Percentiles rank a stretch among this genome's conserved stretches.
phyloP scores from a whole-genome alignment of 2,888 invertebrate genomes.

The Leptopilina drosophilae region DNA sequence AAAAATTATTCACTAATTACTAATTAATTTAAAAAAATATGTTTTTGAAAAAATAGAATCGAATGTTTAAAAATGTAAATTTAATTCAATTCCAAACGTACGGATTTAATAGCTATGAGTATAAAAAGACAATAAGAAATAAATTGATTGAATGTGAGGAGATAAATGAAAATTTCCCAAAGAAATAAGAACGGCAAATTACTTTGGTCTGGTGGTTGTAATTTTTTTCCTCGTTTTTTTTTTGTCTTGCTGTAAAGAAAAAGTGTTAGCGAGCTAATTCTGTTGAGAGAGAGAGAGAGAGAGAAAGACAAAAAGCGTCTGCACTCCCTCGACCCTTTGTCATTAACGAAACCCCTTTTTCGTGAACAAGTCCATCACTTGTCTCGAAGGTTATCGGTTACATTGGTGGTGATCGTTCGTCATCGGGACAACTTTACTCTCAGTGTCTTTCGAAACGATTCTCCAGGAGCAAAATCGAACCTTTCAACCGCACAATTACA shows the following conservation, averaged over 20 bases:
- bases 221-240: neutral
- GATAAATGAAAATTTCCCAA: conserved; percentile 16
- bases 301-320: neutral
- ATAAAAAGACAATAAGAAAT: neutral
- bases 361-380: conserved; percentile 29
- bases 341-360: conserved; percentile 32
- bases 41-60: too few species aligned
- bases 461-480: neutral
- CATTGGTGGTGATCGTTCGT: conserved; percentile 24
- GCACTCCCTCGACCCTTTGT: conserved; percentile 11
- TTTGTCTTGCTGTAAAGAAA: neutral
- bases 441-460: neutral
- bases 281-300: neutral
- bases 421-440: conserved; percentile 18
- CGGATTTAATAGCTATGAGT: neutral
- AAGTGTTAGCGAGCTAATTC: conserved; percentile 16
- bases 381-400: conserved; percentile 33
- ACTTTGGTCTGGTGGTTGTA: neutral
- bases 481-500: neutral
- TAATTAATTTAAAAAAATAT: too few species aligned
- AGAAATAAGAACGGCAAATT: conserved; percentile 24
- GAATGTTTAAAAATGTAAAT: too few species aligned
- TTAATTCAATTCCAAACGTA: neutral
- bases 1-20: too few species aligned
- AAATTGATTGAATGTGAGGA: neutral